phyloP scores from a whole-genome alignment of 2,797 vertebrate genomes.

The Leucoraja ocellata region DNA sequence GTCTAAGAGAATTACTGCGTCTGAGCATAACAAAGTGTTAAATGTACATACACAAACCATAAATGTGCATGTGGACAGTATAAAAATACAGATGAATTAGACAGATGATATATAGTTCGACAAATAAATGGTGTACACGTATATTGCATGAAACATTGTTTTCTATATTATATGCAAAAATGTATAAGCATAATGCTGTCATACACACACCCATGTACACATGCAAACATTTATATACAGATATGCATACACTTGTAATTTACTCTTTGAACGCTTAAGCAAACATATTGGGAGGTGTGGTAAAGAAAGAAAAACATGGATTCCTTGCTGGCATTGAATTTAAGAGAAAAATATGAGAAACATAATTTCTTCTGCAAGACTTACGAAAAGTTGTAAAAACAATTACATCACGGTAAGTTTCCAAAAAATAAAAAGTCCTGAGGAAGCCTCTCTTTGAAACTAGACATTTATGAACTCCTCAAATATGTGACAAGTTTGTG shows the following conservation, averaged over 20 bases:
- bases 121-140: not conserved
- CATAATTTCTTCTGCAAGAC: not conserved
- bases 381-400: slow-evolving; percentile 2
- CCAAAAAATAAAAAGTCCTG: not conserved
- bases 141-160: not conserved
- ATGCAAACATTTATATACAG: not conserved
- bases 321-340: not conserved
- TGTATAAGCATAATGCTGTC: too few relatives aligned
- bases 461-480: slow-evolving; percentile 28
- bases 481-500: slow-evolving; percentile 22
- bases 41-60: too few relatives aligned
- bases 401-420: slow-evolving; percentile 13
- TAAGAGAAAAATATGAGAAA: not conserved
- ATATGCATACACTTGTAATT: not conserved
- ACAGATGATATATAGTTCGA: too few relatives aligned
- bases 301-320: not conserved
- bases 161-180: too few relatives aligned
- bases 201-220: too few relatives aligned
- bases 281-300: not conserved
- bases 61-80: too few relatives aligned
- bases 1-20: not conserved
- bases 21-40: not conserved
- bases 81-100: too few relatives aligned
- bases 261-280: not conserved
- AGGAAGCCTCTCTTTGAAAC: not conserved